Evolutionary conservation across 2,888 invertebrate species (phyloP).

Genomic region (Philereme vetulata): DNA sequence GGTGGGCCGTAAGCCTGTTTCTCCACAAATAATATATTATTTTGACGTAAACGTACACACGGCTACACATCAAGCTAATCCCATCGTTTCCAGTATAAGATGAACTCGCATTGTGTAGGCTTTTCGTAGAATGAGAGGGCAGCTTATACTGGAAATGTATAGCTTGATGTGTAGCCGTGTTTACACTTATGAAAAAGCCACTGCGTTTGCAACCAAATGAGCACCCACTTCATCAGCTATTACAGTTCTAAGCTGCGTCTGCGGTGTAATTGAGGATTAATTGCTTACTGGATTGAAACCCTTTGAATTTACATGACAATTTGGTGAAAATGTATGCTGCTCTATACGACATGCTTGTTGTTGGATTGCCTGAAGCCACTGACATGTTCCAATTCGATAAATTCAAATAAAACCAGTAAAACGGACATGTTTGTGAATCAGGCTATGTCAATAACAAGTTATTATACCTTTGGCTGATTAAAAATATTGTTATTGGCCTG

Average conservation of each 20-base stretch:
- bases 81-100: too few species aligned
- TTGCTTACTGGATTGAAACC: constrained; percentile 61
- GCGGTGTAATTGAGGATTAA: constrained; percentile 67
- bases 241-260: constrained; percentile 17
- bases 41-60: too few species aligned
- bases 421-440: constrained; percentile 16
- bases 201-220: too few species aligned
- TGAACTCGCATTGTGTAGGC: too few species aligned
- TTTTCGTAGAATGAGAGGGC: too few species aligned
- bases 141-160: too few species aligned
- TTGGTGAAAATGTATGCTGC: constrained; percentile 48
- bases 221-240: constrained; percentile 8
- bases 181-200: too few species aligned
- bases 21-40: too few species aligned
- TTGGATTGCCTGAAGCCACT: constrained; percentile 27
- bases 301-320: constrained; percentile 65
- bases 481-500: too few species aligned
- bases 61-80: too few species aligned
- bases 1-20: too few species aligned
- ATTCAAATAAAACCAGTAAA: constrained; percentile 28
- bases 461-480: neutral
- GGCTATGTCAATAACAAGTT: constrained; percentile 10
- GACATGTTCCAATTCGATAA: constrained; percentile 31
- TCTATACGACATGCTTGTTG: constrained; percentile 32
- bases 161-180: too few species aligned